phyloP scores from a whole-genome alignment of 2,888 invertebrate genomes.

The Melinaea menophilus region DNA sequence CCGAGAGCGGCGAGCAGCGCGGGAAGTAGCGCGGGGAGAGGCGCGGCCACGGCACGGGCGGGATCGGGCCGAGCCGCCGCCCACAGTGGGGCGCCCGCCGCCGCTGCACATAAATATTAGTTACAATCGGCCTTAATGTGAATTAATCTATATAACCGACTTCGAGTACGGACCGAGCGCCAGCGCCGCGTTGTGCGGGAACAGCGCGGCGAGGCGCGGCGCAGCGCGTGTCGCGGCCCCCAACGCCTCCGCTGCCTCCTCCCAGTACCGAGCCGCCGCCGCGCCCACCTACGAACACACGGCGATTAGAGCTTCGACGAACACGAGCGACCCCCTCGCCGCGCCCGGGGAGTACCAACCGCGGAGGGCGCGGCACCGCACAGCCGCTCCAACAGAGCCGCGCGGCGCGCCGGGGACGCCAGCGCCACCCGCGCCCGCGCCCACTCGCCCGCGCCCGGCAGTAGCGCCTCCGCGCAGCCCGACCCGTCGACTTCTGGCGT shows the following conservation, averaged over 20 bases:
- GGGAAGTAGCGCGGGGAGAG: conserved; percentile 40
- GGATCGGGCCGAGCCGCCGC: conserved; percentile 29
- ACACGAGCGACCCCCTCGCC: conserved; percentile 33
- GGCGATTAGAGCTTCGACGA: conserved; percentile 35
- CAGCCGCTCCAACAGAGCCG: conserved; percentile 30
- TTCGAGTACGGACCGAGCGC: conserved; percentile 37
- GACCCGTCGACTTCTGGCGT: conserved; percentile 31
- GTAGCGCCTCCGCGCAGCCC: conserved; percentile 35
- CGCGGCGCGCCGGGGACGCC: conserved; percentile 32
- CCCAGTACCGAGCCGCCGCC: conserved; percentile 44
- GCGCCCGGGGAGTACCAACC: conserved; percentile 17
- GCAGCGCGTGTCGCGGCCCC: conserved; percentile 30
- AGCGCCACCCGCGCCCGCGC: conserved; percentile 41
- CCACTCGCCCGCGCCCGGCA: conserved; percentile 47
- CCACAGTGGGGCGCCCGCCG: conserved; percentile 41
- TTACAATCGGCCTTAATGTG: background rate
- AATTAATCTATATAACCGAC: too few relatives aligned
- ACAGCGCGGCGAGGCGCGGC: conserved; percentile 15
- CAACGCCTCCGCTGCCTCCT: conserved; percentile 48
- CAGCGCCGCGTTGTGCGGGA: conserved; percentile 34
- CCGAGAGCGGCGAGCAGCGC: conserved; percentile 40
- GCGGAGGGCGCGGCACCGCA: conserved; percentile 33
- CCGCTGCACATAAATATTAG: conserved; percentile 25
- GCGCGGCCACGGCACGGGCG: conserved; percentile 26
- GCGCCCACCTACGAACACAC: conserved; percentile 12